Percentiles rank a stretch among this genome's conserved stretches.
phyloP scores from a whole-genome alignment of 2,888 invertebrate genomes.

The Nematopogon swammerdamellus region DNA sequence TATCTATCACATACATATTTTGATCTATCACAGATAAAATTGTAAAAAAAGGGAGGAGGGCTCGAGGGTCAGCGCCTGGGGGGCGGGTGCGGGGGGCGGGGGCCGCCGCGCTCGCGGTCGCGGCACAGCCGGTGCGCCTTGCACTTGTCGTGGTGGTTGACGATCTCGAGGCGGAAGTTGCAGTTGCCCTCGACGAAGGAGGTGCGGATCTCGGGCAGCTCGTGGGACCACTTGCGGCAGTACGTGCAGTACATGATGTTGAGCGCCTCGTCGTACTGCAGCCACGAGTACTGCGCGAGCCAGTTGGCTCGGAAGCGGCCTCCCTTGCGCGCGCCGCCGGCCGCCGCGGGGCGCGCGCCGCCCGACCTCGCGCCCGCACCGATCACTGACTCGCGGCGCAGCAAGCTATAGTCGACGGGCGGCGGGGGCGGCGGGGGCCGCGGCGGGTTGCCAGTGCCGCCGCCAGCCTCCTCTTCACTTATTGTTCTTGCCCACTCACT shows the following conservation, averaged over 20 bases:
- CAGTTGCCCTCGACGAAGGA: constrained; percentile 76
- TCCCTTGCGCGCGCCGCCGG: constrained; percentile 41
- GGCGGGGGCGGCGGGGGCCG: constrained; percentile 18
- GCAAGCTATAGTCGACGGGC: constrained; percentile 18
- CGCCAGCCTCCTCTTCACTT: constrained; percentile 23
- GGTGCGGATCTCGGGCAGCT: constrained; percentile 68
- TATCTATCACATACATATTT: not conserved
- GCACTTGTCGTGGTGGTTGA: constrained; percentile 76
- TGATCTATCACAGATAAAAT: not conserved
- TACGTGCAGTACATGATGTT: constrained; percentile 73
- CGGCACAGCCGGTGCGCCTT: constrained; percentile 70
- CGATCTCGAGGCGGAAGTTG: constrained; percentile 73
- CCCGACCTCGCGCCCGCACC: constrained; percentile 20
- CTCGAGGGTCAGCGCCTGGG: constrained; percentile 2
- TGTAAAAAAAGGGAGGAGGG: constrained; percentile 4
- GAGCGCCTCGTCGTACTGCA: constrained; percentile 63
- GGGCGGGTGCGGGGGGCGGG: not conserved
- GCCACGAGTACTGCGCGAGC: constrained; percentile 69
- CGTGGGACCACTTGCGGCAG: constrained; percentile 70
- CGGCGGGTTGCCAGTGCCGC: constrained; percentile 8
- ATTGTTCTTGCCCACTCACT: constrained; percentile 39
- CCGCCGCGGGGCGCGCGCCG: constrained; percentile 15
- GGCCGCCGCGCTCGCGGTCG: constrained; percentile 33
- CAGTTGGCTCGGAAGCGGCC: constrained; percentile 67
- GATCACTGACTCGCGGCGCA: constrained; percentile 8